Base-by-base conservation (phyloP, 2,888 invertebrate species). In the Caradrina clavipalpis region DNA sequence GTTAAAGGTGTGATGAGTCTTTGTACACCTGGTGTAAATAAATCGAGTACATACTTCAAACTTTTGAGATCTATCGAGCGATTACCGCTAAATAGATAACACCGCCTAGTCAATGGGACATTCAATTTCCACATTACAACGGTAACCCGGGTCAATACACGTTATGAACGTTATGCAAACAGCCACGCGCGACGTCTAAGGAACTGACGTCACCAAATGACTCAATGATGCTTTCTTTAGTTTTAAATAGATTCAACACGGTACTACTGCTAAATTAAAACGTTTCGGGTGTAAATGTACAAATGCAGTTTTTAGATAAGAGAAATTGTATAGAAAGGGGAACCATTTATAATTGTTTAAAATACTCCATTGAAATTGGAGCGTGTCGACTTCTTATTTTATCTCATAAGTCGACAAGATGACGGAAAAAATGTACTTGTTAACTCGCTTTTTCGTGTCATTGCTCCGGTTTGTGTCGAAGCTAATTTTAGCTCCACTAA, bases 71-170 rank as follows among this genome's bases (percentile, higher is more conserved):
- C 15, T 54, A 67, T 67, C 47, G 21, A 74, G 67, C 71, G 55
- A 56, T 67, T 59, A 58, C 61, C 11, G 19, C 10, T 54, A 10
- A 50, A 31, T 54, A 45, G 39, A 7, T 39, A 22, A 53, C 56
- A 68, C 21, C 39, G 54, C 5, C 42, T 35, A 73, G 73, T 63
- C 63, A 72, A 80, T 76, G 69, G 75, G 75, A 70, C 75, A 31
- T 78, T 11, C 10, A 71, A 73, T 76, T 69, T 76, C 55, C 72
- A 81, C 60, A 75, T 78, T 55, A 61, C 81, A 87, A 85, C 87
- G 80, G 87, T 82, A 73, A 56, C 19, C 42, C 54, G 72, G 82
- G 85, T 82, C 85, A 86, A 80, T 65, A 80, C 45, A 84, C 82
- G 74, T 71, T 75, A 62, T 56, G 67, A 69, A 77, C 76, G 72